Evolutionary conservation across 2,113 vertebrate genomes (phyloP), one percentile per base, ranked within the genome.

Genomic region (Platanista minor): DNA sequence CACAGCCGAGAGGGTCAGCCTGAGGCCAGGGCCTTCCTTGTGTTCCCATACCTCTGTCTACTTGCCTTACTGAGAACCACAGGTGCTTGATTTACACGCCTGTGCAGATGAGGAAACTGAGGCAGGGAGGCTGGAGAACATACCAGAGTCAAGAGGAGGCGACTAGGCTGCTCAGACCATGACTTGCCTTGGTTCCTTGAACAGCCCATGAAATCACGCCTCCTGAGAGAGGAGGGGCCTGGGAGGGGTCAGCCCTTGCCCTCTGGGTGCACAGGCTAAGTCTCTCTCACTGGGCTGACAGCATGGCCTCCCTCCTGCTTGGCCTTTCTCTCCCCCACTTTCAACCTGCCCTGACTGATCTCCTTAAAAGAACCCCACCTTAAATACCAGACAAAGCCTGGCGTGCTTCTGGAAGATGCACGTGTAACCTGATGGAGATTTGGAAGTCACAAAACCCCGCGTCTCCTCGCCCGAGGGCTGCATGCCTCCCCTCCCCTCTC

Each of bases 381-480:
- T 81, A 91, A 95, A 96, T 94, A 72, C 52, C n/a, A 96, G 39
- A 87, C 39, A 95, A 84, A 90, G 80, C 39, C 31, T 67, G 52
- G 6, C 39, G 46, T 57, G 31, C 11, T 87, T 94, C 69, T 80
- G 41, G 74, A 87, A 94, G 59, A 75, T 31, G 8, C 2, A 11
- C 85, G 57, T 31, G 78, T 74, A 84, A 66, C 39, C 12, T 92
- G 69, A 59, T 20, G 87, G 75, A 84, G 31, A 87, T 88, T 17
- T 90, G 59, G 39, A 82, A 96, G n/a, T 57, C 94, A 95, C 33
- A 85, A 90, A 85, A 54, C 14, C 10, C 18, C 33, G 8, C 80
- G 86, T 84, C 59, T n/a, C 39, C 41, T 67, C 5, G 77, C 61
- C 36, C 61, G 84, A 91, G 25, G 64, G 36, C 57, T 81, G 20